Evolutionary conservation across 2,113 vertebrate species (phyloP).

Genomic region (Laticauda colubrina): DNA sequence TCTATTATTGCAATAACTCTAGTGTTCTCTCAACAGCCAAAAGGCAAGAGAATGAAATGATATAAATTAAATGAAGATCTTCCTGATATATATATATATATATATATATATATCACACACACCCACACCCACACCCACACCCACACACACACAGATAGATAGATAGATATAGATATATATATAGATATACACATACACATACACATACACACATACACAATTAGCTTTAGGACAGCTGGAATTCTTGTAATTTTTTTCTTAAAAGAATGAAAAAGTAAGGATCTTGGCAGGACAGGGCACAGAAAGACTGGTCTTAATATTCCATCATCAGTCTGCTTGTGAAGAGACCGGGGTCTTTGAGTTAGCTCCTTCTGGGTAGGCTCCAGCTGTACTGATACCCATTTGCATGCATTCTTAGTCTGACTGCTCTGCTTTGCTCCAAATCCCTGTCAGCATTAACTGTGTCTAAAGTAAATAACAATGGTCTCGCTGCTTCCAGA

Average conservation of each 20-base stretch:
- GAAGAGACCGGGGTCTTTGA: neutral
- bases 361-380: neutral
- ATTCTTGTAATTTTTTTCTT: neutral
- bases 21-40: neutral
- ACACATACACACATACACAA: too few relatives aligned
- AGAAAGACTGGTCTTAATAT: neutral
- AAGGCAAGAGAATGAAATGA: neutral
- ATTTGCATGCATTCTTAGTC: slow-evolving; percentile 37
- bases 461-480: slow-evolving; percentile 32
- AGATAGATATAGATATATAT: too few relatives aligned
- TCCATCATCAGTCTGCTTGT: neutral
- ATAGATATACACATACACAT: too few relatives aligned
- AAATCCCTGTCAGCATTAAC: slow-evolving; percentile 33
- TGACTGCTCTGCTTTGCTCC: slow-evolving; percentile 30
- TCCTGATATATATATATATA: neutral
- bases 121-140: too few relatives aligned
- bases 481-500: slow-evolving; percentile 1
- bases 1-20: neutral
- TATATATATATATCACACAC: neutral
- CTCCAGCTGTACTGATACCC: slow-evolving; percentile 20
- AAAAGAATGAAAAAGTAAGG: neutral
- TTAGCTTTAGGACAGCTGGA: neutral
- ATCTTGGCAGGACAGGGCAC: neutral
- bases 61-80: neutral
- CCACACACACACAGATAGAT: too few relatives aligned